Evolutionary conservation across 1,140 invertebrate genomes (phyloP), one percentile per base, ranked within the genome.

Genomic region (Bombus pyrosoma): DNA sequence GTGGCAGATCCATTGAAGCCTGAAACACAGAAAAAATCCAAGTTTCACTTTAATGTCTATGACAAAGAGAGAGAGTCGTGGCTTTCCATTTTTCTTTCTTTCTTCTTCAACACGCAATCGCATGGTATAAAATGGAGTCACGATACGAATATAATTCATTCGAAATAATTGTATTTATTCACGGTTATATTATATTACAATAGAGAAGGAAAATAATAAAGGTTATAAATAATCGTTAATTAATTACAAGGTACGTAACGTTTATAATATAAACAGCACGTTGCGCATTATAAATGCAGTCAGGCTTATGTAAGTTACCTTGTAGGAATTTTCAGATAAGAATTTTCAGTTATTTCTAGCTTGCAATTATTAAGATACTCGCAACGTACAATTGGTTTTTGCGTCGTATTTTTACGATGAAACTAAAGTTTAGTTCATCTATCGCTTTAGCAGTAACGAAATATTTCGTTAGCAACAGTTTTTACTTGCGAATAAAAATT

Each of bases 1-100:
- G 98, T 25, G 99, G 99, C 88, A 99, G 96, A 95, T 99, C 99
- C 99, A 99, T 99, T 41, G 98, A 98, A 72, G 98, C 98, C 98
- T 99, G 95, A 77, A 93, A 83, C 91, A 87, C 86, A 81, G 41
- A 89, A 83, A 79, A 91, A 78, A 88, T 72, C 39, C 18, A n/a
- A 3, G 53, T 76, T 64, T 53, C 32, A 68, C 28, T 66, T 84
- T 81, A 83, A 69, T 53, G 34, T 66, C 22, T 47, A 22, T 13
- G 3, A 62, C 59, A n/a, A n/a, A 28, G 28, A 37, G 34, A 18
- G 15, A 28, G 28, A 9, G 10, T 25, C 28, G 32, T 34, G 22
- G 22, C 25, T 69, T 69, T 69, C 68, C 68, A 39, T 80, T n/a
- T 39, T 32, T 18, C 34, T 41, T 64, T 32, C 12, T 18, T 32